Evolutionary conservation across 2,797 vertebrate genomes (phyloP).

Genomic region (Phoeniculus purpureus): DNA sequence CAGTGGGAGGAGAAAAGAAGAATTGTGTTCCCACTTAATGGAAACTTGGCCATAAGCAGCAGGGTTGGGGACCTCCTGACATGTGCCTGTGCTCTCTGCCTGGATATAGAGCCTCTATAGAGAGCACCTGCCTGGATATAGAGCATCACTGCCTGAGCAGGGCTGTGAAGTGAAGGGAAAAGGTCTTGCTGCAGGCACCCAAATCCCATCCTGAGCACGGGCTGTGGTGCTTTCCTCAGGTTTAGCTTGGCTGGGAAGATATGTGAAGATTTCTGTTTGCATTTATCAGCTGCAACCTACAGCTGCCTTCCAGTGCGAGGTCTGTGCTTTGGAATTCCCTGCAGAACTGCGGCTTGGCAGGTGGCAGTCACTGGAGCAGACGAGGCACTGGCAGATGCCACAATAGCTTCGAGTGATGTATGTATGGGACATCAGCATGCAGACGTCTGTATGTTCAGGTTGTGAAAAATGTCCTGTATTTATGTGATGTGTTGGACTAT

Average conservation of each 20-base stretch:
- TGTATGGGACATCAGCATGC: neutral
- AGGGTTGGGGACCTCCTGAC: fast-evolving
- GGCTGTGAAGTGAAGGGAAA: neutral
- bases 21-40: neutral
- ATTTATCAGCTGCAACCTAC: neutral
- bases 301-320: neutral
- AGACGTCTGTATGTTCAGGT: neutral
- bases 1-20: neutral
- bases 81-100: neutral
- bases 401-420: neutral
- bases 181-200: fast-evolving
- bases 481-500: neutral
- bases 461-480: neutral
- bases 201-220: fast-evolving
- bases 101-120: neutral
- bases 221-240: neutral
- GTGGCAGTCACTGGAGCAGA: constrained; percentile 17
- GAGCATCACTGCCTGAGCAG: neutral
- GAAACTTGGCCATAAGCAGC: neutral
- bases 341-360: constrained; percentile 25
- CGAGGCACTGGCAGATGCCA: neutral
- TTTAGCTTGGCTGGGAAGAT: neutral
- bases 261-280: neutral
- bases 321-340: neutral
- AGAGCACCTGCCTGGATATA: too few relatives aligned